phyloP scores from a whole-genome alignment of 2,797 vertebrate genomes.

The Lateolabrax maculatus region DNA sequence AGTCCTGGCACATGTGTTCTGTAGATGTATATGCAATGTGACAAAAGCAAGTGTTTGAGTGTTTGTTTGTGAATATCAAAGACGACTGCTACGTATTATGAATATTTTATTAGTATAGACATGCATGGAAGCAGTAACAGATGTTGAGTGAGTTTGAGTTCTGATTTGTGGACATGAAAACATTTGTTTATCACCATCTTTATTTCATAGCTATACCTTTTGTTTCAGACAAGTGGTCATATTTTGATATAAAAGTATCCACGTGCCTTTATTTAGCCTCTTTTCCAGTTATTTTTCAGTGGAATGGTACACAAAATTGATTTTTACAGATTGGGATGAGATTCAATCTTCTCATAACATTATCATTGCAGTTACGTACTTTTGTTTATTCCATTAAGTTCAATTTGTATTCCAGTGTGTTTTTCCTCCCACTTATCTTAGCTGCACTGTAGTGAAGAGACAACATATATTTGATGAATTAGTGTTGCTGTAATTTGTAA shows the following conservation, averaged over 20 bases:
- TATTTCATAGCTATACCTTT: neutral
- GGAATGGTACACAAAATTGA: neutral
- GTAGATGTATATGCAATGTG: neutral
- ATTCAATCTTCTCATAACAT: neutral
- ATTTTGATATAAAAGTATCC: neutral
- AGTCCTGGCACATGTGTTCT: neutral
- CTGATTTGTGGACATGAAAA: neutral
- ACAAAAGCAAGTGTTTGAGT: neutral
- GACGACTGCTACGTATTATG: neutral
- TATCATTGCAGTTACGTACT: neutral
- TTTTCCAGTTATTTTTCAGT: neutral
- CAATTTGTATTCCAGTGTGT: constrained; percentile 17
- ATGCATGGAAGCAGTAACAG: neutral
- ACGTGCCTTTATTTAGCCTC: neutral
- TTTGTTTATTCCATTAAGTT: neutral
- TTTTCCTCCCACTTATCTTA: constrained; percentile 1
- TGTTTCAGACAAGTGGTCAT: neutral
- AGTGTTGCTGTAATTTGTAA: constrained; percentile 4
- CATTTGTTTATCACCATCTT: neutral
- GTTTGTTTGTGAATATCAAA: constrained; percentile 1
- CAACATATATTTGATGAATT: constrained; percentile 19
- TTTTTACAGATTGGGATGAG: neutral
- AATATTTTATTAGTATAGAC: neutral
- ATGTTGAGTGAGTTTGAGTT: neutral
- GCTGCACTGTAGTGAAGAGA: constrained; percentile 14